Base-by-base conservation (phyloP, 2,797 vertebrate genomes). In the Prunella strophiata region DNA sequence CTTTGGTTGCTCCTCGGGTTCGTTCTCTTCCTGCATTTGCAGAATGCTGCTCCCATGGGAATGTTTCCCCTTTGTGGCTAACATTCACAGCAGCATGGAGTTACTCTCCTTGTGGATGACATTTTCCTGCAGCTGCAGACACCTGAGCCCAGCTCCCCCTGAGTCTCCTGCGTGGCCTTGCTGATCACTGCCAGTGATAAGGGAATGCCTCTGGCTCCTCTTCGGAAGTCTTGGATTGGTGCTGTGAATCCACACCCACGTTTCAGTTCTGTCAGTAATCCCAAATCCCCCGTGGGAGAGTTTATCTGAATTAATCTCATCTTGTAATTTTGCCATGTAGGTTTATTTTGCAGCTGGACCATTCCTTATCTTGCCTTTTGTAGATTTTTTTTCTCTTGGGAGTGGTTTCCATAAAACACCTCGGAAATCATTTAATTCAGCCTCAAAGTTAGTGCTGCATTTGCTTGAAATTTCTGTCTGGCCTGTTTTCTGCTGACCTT, bases 401-500 rank as follows among this genome's bases (percentile, higher is more conserved):
- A 70, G 12, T 4, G 23, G 45, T 71, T 87, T 89, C 79, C 47
- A 27, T 55, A 26, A 70, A 77, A 72, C 52, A 32, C 25, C 18
- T 54, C 1, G 0, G 61, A 77, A 88, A 65, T 26, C 47, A 70
- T 55, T 50, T 70, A 50, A 1, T 77, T 80, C 25, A 43, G 34
- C 55, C 87, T 85, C 30, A 13, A 40, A 83, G 54, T 88, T 23
- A 45, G 45, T 42, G 58, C 61, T 11, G 2, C 47, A 23, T 89
- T 91, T 68, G 42, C 85, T 80, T 59, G 1, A 2, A 58, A 71
- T 90, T 90, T 94, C 47, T 83, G 27, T 34, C 82, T 51, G 57
- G 21, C 47, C 61, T 81, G 45, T 81, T 93, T 89, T 88, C 47
- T 81, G 73, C 55, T 93, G 79, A 72, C 85, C 70, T 93, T 95